Base-by-base conservation (phyloP, 2,797 vertebrate genomes). In the Falco novaeseelandiae region DNA sequence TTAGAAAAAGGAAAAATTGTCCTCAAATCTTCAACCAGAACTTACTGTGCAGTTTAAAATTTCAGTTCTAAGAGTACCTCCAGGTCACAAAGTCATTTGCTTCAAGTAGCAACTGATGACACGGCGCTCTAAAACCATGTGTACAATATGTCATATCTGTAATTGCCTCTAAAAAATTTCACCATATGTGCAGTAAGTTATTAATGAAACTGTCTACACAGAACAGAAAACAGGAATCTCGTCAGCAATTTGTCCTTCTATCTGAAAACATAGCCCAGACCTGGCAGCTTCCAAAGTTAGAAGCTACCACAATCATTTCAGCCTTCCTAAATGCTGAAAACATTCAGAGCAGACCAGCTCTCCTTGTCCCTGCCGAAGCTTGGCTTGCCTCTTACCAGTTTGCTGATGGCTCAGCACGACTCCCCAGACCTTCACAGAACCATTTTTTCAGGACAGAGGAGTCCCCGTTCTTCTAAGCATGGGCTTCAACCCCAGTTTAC, bases 151-250 rank as follows among this genome's bases (percentile, higher is more conserved):
- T 55, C 67, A 8, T 46, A 51, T 62, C 89, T 82, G 49, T n/a
- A 81, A 66, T 77, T 85, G 95, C 74, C 86, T 67, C 93, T 54
- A 40, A 36, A 96, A 58, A 83, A 73, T 36, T 86, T 55, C 76
- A 93, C 65, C 87, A 44, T 67, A 73, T 66, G 83, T 51, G 94
- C 83, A 73, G 42, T 3, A 67, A 90, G 61, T 61, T 83, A 58
- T 55, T 52, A 55, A 40, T 49, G 82, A 49, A 58, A 38, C 32
- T 46, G 57, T 9, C 78, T 14, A 57, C 40, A 44, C 70, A 70
- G 25, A 74, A 65, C 27, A 77, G 30, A 49, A 58, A 83, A 40
- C 6, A n/a, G 57, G 10, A 71, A 44, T 44, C 61, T 70, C 0
- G 0, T 59, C 91, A 79, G 73, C 62, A 62, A 8, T 67, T 52